These are phyloP conservation scores for Elgaria multicarinata DNA, from an alignment of 2,113 vertebrate genomes.

Conservation along the genomic window DNA sequence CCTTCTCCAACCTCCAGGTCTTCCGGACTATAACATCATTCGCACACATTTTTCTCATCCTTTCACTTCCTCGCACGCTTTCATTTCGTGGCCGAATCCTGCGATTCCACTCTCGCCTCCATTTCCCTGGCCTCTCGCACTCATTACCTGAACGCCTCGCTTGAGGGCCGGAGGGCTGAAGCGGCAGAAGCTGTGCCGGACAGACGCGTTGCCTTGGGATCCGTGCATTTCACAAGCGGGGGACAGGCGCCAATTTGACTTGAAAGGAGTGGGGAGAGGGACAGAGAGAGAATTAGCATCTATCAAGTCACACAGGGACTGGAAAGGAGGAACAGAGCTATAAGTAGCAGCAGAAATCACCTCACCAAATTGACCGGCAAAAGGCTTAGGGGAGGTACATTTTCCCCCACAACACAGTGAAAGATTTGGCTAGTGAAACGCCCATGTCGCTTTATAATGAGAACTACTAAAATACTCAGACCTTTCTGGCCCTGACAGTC, in stretches of 20 bases:
- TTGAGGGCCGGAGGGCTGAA: slow-evolving; percentile 10
- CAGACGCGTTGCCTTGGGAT: neutral
- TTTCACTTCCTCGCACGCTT: neutral
- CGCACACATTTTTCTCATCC: too few relatives aligned
- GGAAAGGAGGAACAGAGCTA: neutral
- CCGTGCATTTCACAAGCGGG: slow-evolving; percentile 7
- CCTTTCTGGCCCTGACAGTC: too few relatives aligned
- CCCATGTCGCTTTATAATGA: neutral
- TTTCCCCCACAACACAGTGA: neutral
- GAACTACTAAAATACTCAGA: too few relatives aligned
- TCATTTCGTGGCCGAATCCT: neutral
- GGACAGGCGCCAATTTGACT: slow-evolving; percentile 14
- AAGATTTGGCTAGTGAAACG: neutral
- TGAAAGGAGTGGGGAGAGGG: neutral
- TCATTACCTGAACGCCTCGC: slow-evolving; percentile 15
- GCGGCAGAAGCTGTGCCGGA: neutral
- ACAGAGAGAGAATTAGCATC: neutral
- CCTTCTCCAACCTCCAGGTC: too few relatives aligned
- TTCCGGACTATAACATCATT: too few relatives aligned
- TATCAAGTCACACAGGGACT: neutral
- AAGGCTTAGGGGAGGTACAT: neutral
- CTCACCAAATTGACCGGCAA: neutral
- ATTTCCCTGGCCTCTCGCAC: neutral
- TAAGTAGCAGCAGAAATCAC: neutral
- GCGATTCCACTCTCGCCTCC: neutral